phyloP scores from a whole-genome alignment of 2,113 vertebrate genomes.

The Colaptes auratus region DNA sequence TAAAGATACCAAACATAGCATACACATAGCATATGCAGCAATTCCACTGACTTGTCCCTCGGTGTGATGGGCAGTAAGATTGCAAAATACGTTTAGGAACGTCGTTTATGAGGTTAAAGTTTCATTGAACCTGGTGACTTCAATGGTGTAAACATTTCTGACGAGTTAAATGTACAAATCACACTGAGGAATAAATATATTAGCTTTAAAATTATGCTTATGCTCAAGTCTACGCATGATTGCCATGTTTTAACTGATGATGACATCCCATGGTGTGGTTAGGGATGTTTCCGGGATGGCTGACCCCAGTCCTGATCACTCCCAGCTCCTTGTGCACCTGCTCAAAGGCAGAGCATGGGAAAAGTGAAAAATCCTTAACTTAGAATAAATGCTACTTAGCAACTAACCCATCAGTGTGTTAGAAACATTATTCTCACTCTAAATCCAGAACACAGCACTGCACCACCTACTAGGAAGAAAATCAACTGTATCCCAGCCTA shows the following conservation, averaged over 20 bases:
- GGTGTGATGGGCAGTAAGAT: accelerated
- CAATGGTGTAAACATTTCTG: too few species aligned
- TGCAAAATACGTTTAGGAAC: background rate
- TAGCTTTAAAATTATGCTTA: background rate
- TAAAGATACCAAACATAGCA: too few species aligned
- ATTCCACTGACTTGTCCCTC: background rate
- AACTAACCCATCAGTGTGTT: too few species aligned
- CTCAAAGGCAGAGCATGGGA: too few species aligned
- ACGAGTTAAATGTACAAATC: background rate
- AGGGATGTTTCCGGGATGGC: background rate
- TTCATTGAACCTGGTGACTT: background rate
- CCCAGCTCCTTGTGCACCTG: background rate
- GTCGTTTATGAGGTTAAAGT: background rate
- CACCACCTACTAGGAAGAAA: background rate
- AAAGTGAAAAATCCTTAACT: background rate
- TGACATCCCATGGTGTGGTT: background rate
- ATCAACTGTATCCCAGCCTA: background rate
- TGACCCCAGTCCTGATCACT: background rate
- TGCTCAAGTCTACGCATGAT: background rate
- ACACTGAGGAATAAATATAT: background rate
- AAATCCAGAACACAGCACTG: background rate
- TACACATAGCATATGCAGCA: too few species aligned
- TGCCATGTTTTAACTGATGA: background rate
- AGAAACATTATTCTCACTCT: background rate
- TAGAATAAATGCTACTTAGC: background rate